Conservation (phyloP, 2,797 vertebrate genomes). For the Hylomyscus alleni region DNA sequence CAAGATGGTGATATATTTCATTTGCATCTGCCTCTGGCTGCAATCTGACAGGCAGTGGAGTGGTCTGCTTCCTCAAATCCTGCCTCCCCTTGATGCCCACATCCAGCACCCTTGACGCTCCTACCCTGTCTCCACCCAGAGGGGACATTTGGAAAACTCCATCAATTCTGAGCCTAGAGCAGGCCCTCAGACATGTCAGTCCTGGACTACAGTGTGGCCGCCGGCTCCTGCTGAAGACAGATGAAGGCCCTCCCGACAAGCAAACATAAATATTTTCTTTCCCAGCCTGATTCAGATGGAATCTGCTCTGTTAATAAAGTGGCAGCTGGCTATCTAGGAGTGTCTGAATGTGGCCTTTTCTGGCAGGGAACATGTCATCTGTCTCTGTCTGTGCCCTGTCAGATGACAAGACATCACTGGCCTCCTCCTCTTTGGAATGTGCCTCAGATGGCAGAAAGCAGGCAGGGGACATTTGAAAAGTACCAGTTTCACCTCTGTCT, state of each 20-base stretch:
- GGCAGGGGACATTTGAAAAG: neutral
- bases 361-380: constrained; percentile 21
- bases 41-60: neutral
- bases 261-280: constrained; percentile 82
- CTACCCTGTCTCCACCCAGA: neutral
- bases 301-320: constrained; percentile 77
- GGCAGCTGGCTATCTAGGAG: constrained; percentile 74
- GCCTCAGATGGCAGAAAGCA: constrained; percentile 40
- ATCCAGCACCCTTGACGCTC: neutral
- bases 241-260: constrained; percentile 70
- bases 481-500: constrained; percentile 16
- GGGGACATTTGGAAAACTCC: neutral
- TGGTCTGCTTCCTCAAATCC: neutral
- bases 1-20: neutral
- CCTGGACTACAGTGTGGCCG: neutral
- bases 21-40: neutral
- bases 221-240: constrained; percentile 63
- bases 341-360: constrained; percentile 62
- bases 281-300: constrained; percentile 73
- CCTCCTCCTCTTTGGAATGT: constrained; percentile 35
- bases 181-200: neutral
- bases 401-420: constrained; percentile 57
- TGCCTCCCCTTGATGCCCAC: neutral
- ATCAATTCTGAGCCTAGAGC: neutral
- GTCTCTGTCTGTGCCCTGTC: constrained; percentile 43